These are phyloP conservation scores for Syrmaticus mikado DNA, from an alignment of 2,113 vertebrate species.

Conservation along the genomic window DNA sequence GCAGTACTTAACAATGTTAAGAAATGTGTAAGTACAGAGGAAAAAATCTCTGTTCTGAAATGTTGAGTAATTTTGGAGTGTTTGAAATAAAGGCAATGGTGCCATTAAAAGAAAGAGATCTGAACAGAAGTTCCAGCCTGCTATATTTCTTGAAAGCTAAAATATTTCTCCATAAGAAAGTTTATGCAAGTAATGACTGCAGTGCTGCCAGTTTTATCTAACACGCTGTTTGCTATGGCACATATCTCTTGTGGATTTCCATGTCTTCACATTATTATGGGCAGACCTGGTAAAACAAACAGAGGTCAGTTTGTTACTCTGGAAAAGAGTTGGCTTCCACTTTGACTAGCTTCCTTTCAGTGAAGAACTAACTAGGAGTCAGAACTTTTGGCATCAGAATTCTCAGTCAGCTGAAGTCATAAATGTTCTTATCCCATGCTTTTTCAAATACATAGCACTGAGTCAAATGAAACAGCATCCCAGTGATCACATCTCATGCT, in stretches of 20 bases:
- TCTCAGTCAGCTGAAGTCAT: not conserved
- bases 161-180: not conserved
- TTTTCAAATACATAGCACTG: not conserved
- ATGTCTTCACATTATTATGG: not conserved
- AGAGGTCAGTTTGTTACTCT: not conserved
- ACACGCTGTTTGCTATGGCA: not conserved
- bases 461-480: not conserved
- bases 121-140: not conserved
- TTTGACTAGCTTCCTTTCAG: not conserved
- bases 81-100: not conserved
- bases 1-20: not conserved
- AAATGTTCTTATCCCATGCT: not conserved
- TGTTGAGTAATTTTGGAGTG: not conserved
- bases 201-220: not conserved
- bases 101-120: not conserved
- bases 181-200: not conserved
- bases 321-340: not conserved
- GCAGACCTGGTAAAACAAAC: not conserved
- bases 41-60: not conserved
- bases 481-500: not conserved
- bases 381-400: not conserved
- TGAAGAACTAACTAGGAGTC: not conserved
- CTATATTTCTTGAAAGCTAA: not conserved
- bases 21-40: not conserved
- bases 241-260: not conserved